phyloP scores from a whole-genome alignment of 2,888 invertebrate genomes.

The Macrosoma leucophasiata region DNA sequence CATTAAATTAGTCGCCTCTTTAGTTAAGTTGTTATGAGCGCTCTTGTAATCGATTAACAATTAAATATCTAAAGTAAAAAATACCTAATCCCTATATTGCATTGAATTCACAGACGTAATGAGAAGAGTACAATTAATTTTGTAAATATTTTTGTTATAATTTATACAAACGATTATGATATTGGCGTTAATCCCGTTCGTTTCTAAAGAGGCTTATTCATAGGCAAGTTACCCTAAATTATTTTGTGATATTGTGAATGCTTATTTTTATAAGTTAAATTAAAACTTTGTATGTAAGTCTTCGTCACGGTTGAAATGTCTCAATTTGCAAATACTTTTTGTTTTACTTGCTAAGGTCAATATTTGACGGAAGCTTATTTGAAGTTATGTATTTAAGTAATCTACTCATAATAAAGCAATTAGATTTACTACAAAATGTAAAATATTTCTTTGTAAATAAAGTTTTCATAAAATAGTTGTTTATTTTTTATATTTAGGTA shows the following conservation, averaged over 20 bases:
- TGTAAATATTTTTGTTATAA: no score
- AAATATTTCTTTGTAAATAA: conserved; percentile 73
- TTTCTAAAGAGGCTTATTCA: conserved; percentile 52
- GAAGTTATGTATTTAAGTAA: conserved; percentile 2
- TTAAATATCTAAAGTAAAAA: no score
- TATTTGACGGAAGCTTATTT: no score
- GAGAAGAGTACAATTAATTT: no score
- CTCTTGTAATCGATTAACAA: no score
- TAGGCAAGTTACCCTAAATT: conserved; percentile 66
- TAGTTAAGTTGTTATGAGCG: conserved; percentile 36
- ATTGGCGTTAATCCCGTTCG: conserved; percentile 20
- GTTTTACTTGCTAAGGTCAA: no score
- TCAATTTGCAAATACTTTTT: no score
- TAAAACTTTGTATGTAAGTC: conserved; percentile 19
- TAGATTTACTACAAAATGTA: conserved; percentile 61
- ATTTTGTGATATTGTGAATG: conserved; percentile 67
- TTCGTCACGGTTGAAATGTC: no score
- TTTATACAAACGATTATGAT: no score
- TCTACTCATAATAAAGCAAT: conserved; percentile 4
- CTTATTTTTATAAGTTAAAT: conserved; percentile 32
- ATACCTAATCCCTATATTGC: no score
- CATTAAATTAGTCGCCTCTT: conserved; percentile 69
- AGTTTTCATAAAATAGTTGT: conserved; percentile 60
- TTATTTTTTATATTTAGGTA: no score
- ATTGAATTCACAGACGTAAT: no score